Conservation (phyloP, 2,888 invertebrate species). For the Amorpha juglandis region DNA sequence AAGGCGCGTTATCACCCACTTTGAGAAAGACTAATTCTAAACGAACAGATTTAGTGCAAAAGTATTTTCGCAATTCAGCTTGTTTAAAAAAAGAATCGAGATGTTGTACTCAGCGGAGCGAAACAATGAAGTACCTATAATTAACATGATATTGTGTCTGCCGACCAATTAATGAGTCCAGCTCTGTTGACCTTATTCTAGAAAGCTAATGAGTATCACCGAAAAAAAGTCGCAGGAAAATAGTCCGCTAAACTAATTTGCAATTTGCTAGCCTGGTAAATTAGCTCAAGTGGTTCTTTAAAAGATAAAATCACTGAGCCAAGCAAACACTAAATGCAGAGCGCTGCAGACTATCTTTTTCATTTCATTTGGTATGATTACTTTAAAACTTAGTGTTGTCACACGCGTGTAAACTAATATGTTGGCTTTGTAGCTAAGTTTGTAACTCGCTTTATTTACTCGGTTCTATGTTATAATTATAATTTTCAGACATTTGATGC, state of each 20-base stretch:
- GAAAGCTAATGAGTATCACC: slow-evolving; percentile 12
- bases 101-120: slow-evolving; percentile 33
- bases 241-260: slow-evolving; percentile 24
- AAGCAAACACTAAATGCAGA: slow-evolving; percentile 13
- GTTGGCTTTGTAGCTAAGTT: background rate
- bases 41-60: slow-evolving; percentile 48
- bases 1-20: too few relatives aligned
- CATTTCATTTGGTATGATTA: slow-evolving; percentile 13
- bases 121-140: slow-evolving; percentile 40
- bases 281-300: slow-evolving; percentile 21
- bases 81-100: slow-evolving; percentile 37
- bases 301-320: slow-evolving; percentile 23
- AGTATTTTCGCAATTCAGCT: slow-evolving; percentile 38
- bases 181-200: slow-evolving; percentile 10
- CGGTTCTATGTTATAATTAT: too few relatives aligned
- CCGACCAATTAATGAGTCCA: slow-evolving; percentile 26
- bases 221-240: slow-evolving; percentile 9
- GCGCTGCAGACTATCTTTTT: slow-evolving; percentile 12
- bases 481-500: too few relatives aligned
- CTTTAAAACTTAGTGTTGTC: background rate
- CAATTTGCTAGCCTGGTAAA: slow-evolving; percentile 17
- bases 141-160: slow-evolving; percentile 40
- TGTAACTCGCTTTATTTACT: background rate
- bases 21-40: too few relatives aligned
- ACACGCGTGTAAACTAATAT: background rate